Base-by-base conservation (phyloP, 2,113 vertebrate species). In the Gavialis gangeticus region DNA sequence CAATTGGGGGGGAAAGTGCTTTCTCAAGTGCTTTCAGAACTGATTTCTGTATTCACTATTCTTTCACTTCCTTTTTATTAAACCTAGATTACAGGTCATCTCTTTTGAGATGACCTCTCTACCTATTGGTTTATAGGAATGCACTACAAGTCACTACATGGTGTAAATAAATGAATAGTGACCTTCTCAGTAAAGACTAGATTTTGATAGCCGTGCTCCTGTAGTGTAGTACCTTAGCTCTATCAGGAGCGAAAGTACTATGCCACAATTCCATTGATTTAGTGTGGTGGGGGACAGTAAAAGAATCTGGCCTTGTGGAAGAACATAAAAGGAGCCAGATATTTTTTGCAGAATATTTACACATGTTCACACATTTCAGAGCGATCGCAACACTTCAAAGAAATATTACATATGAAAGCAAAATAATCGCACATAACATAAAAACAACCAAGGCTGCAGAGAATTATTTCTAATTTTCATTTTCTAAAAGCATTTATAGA, bases 381-480 rank as follows among this genome's bases (percentile, higher is more conserved):
- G 84, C 54, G 54, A 83, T 94, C 89, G 79, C 79, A 88, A 94
- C 71, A 90, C 89, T 93, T 87, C 91, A 96, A 82, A 82, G 62
- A 75, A 94, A 88, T 60, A 58, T 93, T 82, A 46, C 79, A 91
- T 81, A 71, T 75, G 78, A 85, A 91, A 94, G 83, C 21, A 92
- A 67, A 37, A 28, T 86, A 79, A 84, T 97, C 89, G 91, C 85
- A 83, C 79, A 91, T 75, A 85, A 46, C 79, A 73, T 76, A 71
- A 94, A 59, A 86, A 79, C 58, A 75, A 67, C 66, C 87, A 81
- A 86, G 91, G 88, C 71, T 84, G 58, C 75, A 95, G 93, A 85
- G 94, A 91, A 91, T 98, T 95, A 92, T 91, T 92, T 92, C 25
- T 37, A 94, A 76, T 1, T 92, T 90, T 75, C 56, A 56, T 93